A percentile compares a stretch with the other conserved stretches of the same genome.
phyloP scores from a whole-genome alignment of 53 echinoderm and acorn worm species.

The Arbacia lixula region DNA sequence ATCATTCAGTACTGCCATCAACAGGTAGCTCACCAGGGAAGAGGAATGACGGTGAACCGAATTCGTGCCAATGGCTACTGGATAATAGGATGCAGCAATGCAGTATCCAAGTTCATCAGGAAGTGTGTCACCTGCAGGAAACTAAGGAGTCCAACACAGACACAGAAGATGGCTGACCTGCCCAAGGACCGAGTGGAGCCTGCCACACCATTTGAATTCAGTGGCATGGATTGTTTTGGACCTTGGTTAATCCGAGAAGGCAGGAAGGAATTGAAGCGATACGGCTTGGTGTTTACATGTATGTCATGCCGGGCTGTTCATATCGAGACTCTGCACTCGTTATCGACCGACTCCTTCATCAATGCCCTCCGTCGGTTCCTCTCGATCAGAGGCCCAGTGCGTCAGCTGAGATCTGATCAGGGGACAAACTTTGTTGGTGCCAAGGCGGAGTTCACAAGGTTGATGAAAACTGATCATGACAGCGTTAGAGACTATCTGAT shows the following conservation, averaged over 20 bases:
- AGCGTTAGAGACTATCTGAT: slow-evolving; percentile 47
- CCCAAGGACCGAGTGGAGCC: slow-evolving; percentile 56
- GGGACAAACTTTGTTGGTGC: slow-evolving; percentile 79
- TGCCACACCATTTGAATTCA: slow-evolving; percentile 58
- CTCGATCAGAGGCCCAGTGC: slow-evolving; percentile 62
- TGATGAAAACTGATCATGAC: slow-evolving; percentile 46
- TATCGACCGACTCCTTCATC: slow-evolving; percentile 65
- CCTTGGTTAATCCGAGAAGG: slow-evolving; percentile 67
- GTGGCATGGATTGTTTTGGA: slow-evolving; percentile 72
- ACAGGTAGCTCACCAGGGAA: slow-evolving; percentile 57
- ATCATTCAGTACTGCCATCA: slow-evolving; percentile 51
- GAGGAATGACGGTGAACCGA: slow-evolving; percentile 54
- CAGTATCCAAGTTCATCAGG: slow-evolving; percentile 47
- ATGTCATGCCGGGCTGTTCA: slow-evolving; percentile 75
- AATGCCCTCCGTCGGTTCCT: slow-evolving; percentile 68
- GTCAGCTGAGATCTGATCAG: slow-evolving; percentile 64
- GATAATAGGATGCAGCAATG: slow-evolving; percentile 38
- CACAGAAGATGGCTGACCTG: slow-evolving; percentile 72
- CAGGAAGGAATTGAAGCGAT: slow-evolving; percentile 65
- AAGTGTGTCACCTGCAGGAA: slow-evolving; percentile 57
- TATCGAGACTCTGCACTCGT: slow-evolving; percentile 53
- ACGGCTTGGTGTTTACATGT: slow-evolving; percentile 73
- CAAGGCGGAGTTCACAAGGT: slow-evolving; percentile 12
- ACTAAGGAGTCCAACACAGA: slow-evolving; percentile 21
- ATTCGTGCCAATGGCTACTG: slow-evolving; percentile 44